These are phyloP conservation scores for Endotricha flammealis DNA, from an alignment of 2,888 invertebrate genomes.

Conservation along the genomic window DNA sequence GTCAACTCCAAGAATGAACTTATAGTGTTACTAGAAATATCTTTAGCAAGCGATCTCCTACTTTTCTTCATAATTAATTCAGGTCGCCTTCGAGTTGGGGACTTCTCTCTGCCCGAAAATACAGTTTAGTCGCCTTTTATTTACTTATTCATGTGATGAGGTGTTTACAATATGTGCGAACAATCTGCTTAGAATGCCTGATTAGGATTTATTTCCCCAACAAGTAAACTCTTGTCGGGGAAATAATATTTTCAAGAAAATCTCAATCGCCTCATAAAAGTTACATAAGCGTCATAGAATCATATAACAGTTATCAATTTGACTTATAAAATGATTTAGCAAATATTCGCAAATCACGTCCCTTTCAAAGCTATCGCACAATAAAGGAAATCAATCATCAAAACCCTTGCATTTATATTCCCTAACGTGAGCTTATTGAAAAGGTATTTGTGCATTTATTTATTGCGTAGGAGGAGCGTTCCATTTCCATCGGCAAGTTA, in stretches of 20 bases:
- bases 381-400: background rate
- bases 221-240: too few relatives aligned
- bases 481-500: constrained; percentile 13
- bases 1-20: constrained; percentile 4
- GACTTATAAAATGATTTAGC: too few relatives aligned
- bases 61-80: constrained; percentile 50
- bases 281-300: too few relatives aligned
- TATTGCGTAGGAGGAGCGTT: constrained; percentile 10
- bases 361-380: too few relatives aligned
- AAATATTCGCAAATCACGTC: too few relatives aligned
- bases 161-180: constrained; percentile 5
- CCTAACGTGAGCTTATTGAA: background rate
- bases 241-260: too few relatives aligned
- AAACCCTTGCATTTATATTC: background rate
- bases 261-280: too few relatives aligned
- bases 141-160: constrained; percentile 12
- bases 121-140: constrained; percentile 8
- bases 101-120: constrained; percentile 7
- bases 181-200: background rate
- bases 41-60: constrained; percentile 26
- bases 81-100: constrained; percentile 30
- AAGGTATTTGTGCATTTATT: constrained; percentile 8
- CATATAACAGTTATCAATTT: too few relatives aligned
- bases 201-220: too few relatives aligned
- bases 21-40: constrained; percentile 6